These are phyloP conservation scores for Hofmannophila pseudospretella DNA, from an alignment of 2,888 invertebrate genomes.

Conservation along the genomic window DNA sequence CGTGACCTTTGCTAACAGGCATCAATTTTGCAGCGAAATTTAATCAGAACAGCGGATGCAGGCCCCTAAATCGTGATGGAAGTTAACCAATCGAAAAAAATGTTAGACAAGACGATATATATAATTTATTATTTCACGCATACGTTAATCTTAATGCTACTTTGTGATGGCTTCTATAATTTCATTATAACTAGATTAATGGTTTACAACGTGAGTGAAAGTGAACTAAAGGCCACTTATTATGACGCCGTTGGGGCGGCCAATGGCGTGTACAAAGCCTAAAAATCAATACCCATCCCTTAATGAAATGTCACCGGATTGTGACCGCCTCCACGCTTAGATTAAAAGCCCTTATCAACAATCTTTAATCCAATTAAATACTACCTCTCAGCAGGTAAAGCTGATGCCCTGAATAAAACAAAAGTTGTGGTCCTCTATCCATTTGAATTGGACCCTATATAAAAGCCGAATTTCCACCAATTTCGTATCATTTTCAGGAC, in stretches of 20 bases:
- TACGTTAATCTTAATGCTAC: constrained; percentile 22
- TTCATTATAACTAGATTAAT: constrained; percentile 25
- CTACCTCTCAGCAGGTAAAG: constrained; percentile 57
- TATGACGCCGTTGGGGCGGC: too few species aligned
- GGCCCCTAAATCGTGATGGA: constrained; percentile 21
- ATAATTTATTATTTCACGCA: constrained; percentile 30
- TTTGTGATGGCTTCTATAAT: constrained; percentile 25
- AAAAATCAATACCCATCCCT: constrained; percentile 53
- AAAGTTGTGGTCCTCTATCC: constrained; percentile 44
- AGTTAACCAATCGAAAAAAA: constrained; percentile 17
- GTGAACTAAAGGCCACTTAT: too few species aligned
- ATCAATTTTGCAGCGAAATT: constrained; percentile 35
- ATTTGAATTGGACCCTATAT: constrained; percentile 27
- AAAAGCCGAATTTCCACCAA: constrained; percentile 12
- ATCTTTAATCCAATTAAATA: constrained; percentile 71
- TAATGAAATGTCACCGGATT: constrained; percentile 58
- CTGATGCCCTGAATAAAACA: constrained; percentile 67
- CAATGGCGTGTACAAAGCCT: constrained; percentile 28
- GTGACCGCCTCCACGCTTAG: constrained; percentile 32
- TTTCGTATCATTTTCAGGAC: constrained; percentile 15
- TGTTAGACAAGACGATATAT: constrained; percentile 10
- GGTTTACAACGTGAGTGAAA: constrained; percentile 7
- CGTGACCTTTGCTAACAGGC: constrained; percentile 38
- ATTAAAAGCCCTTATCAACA: constrained; percentile 68
- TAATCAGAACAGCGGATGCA: constrained; percentile 35